Base-by-base conservation (phyloP, 2,888 invertebrate species). In the Chrysina gloriosa region DNA sequence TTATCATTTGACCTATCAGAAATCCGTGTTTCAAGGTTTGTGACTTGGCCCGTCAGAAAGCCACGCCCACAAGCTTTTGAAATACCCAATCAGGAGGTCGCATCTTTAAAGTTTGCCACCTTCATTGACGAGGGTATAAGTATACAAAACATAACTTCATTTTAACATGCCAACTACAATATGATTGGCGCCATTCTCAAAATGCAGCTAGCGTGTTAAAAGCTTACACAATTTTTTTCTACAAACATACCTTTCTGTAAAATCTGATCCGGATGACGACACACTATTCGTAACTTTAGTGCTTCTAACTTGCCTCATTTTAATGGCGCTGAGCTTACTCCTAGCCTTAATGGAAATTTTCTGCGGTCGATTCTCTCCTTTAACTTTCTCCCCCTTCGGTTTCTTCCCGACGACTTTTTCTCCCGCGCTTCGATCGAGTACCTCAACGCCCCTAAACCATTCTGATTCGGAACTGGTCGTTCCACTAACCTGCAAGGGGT, bases 321-420 rank as follows among this genome's bases (percentile, higher is more conserved):
- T 75, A 42, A 68, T 68, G 2, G 68, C 65, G 34, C 65, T 70
- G 14, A 69, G 25, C 69, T 74, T 74, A 36, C 63, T 69, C 52
- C 75, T 71, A 6, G 73, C 70, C 58, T 76, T 76, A 31, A 76
- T 65, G 1, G 74, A 69, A 11, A 76, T 67, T 23, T 72, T 73
- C 16, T 56, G 47, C 19, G 69, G 31, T 16, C 39, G 36, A 39
- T 1, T 39, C 16, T 21, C 63, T 23, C 39, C 69, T 48, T 50
- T 64, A 5, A 50, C n/a, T 11, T 47, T 67, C 9, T 42, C 61
- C 6, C 9, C 14, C 23, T 50, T 65, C 11, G n/a, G 16, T 9
- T 56, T 56, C 31, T 54, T 54, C 11, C 31, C 16, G 3, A 31
- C n/a, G 2, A 29, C 5, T 65, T 65, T 42, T 4, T 25, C 45